phyloP scores from a whole-genome alignment of 2,797 vertebrate species.

The Brotogeris chrysoptera region DNA sequence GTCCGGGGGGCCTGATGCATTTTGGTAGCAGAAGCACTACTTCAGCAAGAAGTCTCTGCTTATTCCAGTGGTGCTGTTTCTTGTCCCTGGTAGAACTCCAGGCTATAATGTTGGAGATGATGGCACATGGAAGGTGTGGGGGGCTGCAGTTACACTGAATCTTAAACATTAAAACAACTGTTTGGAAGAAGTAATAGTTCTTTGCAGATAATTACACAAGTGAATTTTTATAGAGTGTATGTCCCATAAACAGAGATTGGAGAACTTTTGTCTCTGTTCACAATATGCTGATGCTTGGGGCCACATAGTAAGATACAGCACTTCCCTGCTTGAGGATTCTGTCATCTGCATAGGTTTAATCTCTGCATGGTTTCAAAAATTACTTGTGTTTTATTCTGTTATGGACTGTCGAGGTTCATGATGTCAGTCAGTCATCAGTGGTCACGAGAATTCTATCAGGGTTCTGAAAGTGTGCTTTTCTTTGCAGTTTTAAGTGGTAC shows the following conservation, averaged over 20 bases:
- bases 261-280: background rate
- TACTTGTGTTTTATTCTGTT: background rate
- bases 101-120: background rate
- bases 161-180: background rate
- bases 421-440: background rate
- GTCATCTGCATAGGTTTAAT: background rate
- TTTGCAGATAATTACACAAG: background rate
- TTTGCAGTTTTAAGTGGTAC: background rate
- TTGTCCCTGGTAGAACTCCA: rapidly evolving
- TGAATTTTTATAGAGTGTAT: rapidly evolving
- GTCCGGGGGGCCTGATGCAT: rapidly evolving
- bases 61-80: background rate
- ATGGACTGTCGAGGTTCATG: background rate
- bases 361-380: background rate
- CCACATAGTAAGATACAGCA: background rate
- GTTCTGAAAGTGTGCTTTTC: background rate
- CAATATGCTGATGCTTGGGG: background rate
- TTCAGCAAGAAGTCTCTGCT: background rate
- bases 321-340: background rate
- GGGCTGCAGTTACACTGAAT: background rate
- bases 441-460: background rate
- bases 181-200: background rate
- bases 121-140: rapidly evolving
- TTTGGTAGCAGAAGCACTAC: no score
- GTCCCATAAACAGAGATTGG: background rate